Evolutionary conservation across 2,888 invertebrate species (phyloP).

Genomic region (Agrenia bidenticulata): DNA sequence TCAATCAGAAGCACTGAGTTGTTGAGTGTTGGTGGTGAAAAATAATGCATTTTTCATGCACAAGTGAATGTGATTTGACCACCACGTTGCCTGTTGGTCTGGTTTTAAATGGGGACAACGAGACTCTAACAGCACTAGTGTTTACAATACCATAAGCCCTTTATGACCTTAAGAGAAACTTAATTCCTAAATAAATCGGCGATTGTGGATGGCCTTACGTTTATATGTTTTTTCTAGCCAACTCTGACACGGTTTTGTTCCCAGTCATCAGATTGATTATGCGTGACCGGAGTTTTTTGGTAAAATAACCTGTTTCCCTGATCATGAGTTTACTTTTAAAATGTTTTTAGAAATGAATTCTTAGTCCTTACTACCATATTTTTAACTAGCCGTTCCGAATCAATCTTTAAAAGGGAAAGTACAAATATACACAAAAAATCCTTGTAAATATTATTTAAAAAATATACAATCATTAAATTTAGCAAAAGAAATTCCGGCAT

Average conservation of each 20-base stretch:
- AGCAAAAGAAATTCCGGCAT: too few species aligned
- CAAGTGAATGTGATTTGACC: constrained; percentile 10
- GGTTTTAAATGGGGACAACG: constrained; percentile 6
- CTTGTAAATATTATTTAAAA: too few species aligned
- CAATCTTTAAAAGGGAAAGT: not conserved
- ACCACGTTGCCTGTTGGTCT: constrained; percentile 3
- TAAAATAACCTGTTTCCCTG: constrained; percentile 15
- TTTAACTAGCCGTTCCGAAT: too few species aligned
- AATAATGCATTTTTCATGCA: constrained; percentile 10
- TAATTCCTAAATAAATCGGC: constrained; percentile 10
- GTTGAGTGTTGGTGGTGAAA: constrained; percentile 6
- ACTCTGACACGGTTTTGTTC: constrained; percentile 6
- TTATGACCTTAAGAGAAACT: constrained; percentile 6
- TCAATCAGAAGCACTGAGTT: not conserved
- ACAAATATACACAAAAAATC: not conserved
- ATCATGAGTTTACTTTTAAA: not conserved
- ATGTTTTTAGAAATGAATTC: too few species aligned
- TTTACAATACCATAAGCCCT: not conserved
- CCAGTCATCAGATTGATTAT: constrained; percentile 6
- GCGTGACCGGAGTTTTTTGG: constrained; percentile 16
- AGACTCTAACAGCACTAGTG: not conserved
- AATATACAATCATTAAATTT: too few species aligned
- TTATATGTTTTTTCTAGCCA: not conserved
- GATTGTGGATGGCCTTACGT: not conserved
- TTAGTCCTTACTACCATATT: too few species aligned